Base-by-base conservation (phyloP, 2,113 vertebrate species). In the Girardinichthys multiradiatus region DNA sequence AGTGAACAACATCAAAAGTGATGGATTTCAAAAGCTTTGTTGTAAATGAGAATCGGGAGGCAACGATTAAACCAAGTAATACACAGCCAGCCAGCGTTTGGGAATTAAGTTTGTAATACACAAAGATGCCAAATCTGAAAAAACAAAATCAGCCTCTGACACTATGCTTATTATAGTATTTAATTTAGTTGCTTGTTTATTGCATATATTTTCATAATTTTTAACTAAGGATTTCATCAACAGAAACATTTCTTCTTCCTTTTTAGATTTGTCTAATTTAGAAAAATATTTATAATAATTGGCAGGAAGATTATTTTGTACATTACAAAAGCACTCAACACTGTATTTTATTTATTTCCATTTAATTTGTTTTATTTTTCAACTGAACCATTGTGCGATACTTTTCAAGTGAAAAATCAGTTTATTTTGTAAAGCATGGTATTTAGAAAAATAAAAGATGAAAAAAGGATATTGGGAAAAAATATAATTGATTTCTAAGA, bases 1-100 rank as follows among this genome's bases (percentile, higher is more conserved):
- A 81, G 59, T 73, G 89, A 82, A 84, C 61, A 90, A 77, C 87
- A 91, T 90, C 87, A 86, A 69, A 86, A 80, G 76, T 68, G 67
- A 68, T 71, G 66, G 30, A 85, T 79, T 37, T 59, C 17, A 5
- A 80, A 74, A 64, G 67, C 57, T 79, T 83, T 77, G 70, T 74
- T 79, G 79, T 84, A 87, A 85, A 87, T 65, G 54, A 84, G 65
- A 70, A 80, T 75, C 60, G 48, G 68, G 58, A 77, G 76, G 70
- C 51, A 14, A 57, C 57, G 68, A 81, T 80, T 82, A 76, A 33
- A 74, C 39, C 29, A 65, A 27, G 28, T 15, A 14, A 17, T 42
- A 62, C 24, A 57, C 58, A 62, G 31, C 8, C 37, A 35, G 24
- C 12, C 48, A 9, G 48, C 17, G 24, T n/a, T 54, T 54, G 48